These are phyloP conservation scores for Lumbricus terrestris DNA, from an alignment of 2,888 invertebrate genomes.

Conservation along the genomic window DNA sequence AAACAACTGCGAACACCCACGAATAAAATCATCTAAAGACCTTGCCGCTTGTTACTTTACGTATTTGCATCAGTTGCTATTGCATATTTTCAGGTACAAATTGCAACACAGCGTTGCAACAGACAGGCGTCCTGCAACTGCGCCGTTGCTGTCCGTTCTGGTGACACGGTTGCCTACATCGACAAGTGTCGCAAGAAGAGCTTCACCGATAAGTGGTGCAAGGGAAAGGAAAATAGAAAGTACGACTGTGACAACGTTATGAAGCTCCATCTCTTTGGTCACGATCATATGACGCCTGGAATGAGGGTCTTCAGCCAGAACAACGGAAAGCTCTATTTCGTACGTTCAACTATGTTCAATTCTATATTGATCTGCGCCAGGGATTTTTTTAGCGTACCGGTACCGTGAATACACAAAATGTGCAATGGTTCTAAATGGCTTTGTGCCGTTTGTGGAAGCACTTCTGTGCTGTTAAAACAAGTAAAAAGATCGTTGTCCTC, in stretches of 20 bases:
- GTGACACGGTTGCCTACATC: constrained; percentile 35
- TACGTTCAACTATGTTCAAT: not conserved
- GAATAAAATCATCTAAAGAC: no score
- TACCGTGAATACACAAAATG: no score
- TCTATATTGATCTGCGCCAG: no score
- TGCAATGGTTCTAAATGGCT: no score
- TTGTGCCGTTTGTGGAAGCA: no score
- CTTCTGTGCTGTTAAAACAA: no score
- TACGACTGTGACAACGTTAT: not conserved
- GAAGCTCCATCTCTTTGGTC: constrained; percentile 20
- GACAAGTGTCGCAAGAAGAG: constrained; percentile 28
- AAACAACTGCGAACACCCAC: no score
- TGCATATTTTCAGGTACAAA: not conserved
- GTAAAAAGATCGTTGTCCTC: no score
- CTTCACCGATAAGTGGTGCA: not conserved
- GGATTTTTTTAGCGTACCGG: no score
- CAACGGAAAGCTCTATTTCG: constrained; percentile 21
- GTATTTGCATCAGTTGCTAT: not conserved
- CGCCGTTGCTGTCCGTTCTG: constrained; percentile 33
- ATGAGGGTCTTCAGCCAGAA: constrained; percentile 21
- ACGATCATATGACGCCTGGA: constrained; percentile 27
- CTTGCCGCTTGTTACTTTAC: no score
- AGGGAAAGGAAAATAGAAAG: not conserved
- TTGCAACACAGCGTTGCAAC: not conserved
- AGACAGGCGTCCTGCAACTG: constrained; percentile 34